Evolutionary conservation across 2,797 vertebrate genomes (phyloP), one percentile per base, ranked within the genome.

Genomic region (Epinephelus awoara): DNA sequence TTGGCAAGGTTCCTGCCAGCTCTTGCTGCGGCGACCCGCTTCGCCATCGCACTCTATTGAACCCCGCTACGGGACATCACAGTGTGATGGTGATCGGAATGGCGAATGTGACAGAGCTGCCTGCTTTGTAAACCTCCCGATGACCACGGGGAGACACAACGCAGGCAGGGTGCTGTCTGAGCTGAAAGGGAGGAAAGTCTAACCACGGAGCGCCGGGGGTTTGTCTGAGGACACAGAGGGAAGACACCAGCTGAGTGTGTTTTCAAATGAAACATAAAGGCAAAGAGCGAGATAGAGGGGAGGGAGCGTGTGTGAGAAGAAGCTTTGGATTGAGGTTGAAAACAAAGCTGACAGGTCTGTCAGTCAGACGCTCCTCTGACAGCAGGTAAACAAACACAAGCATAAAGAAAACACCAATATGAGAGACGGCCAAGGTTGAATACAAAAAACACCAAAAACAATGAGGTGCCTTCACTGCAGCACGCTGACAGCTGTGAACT

Each of bases 401-500:
- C 64, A 9, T 21, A 57, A 52, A 12, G 59, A 50, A 72, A 72
- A 58, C 29, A 23, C 12, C 17, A 5, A 47, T 21, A 27, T 0
- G 21, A 5, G 17, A 40, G 62, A 49, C 19, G 34, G 57, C 23
- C 42, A 44, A 66, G 65, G 54, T 49, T 27, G 25, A 55, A 23
- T 18, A 2, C 9, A 46, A 58, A 71, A 52, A 23, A 29, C 38
- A 49, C 27, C 0, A 27, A 57, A 72, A 42, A 54, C 56, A 72
- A 21, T 55, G 42, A 50, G 56, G 38, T 38, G 27, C 23, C 59
- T 70, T 51, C 21, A 56, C 64, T 54, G 57, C 58, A 80, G 40
- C 63, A 29, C 12, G 52, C 76, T 40, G 85, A 87, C 87, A 90
- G 90, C 75, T 85, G 86, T 83, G 82, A 81, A 69, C 76, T 75